Base-by-base conservation (phyloP, 2,888 invertebrate species). In the Ctenicera cuprea region DNA sequence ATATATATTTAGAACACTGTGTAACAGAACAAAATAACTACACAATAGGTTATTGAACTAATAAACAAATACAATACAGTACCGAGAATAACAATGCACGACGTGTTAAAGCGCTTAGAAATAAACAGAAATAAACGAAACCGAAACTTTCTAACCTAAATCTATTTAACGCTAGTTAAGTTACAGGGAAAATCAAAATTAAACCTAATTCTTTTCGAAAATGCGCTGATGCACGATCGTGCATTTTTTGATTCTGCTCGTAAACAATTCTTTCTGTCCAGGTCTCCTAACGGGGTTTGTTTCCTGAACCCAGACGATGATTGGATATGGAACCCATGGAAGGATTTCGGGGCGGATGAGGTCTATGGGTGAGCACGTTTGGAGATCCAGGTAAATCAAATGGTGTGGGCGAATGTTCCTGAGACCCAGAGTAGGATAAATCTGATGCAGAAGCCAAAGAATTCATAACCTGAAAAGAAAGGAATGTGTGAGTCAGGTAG, bases 41-140 rank as follows among this genome's bases (percentile, higher is more conserved):
- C 69, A 69, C 69, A 16, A 30, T 57, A 69, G 69, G 62, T 61
- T 69, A 69, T 62, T 62, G 45, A 69, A 69, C 59, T 69, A 61
- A 50, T 50, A 38, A 52, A 59, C 38, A 59, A 38, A 59, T 38
- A 38, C 59, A 38, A 59, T 48, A 50, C 33, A 4, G 38, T 52
- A 30, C 50, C 62, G 22, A 61, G 33, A 57, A 54, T 43, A 30
- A 67, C 18, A 52, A 57, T 57, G 67, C 61, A 69, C 61, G 50
- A 37, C 61, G 69, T 62, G 69, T 48, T 41, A 43, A 22, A 62
- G 69, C 69, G 59, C 45, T 61, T 50, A 43, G 26, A 43, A 54
- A 20, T 26, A 37, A 57, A 22, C 37, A 43, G 26, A 43, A 54
- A 20, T 26, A 37, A 57, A 22, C 37, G n/a, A 18, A 52, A 30